Base-by-base conservation (phyloP, 2,113 vertebrate genomes). In the Triplophysa siluroides region DNA sequence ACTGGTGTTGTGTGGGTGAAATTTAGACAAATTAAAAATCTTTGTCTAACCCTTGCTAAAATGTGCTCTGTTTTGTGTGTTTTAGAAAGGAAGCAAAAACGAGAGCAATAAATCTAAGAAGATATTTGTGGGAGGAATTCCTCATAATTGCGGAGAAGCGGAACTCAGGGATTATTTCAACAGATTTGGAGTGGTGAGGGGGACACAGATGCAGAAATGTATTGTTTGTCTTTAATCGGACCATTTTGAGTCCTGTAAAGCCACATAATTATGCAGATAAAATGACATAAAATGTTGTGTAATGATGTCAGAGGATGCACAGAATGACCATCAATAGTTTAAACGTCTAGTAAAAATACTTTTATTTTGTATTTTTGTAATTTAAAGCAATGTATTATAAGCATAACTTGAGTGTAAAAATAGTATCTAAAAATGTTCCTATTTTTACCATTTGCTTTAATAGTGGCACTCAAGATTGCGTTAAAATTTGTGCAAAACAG, bases 161-260 rank as follows among this genome's bases (percentile, higher is more conserved):
- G 98, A 99, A 93, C 97, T 99, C 95, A 98, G 96, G 95, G 98
- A 99, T 88, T 99, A 99, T 96, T 99, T 99, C 95, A 99, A 97
- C 95, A 96, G 97, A 91, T 99, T 99, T 71, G 98, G 98, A 95
- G 96, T 97, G 98, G 98, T 99, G 92, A 99, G 98, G 97, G 88
- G 85, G 82, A 72, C 75, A 71, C 38, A 41, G 4, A 60, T 79
- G 45, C 41, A 24, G 23, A 19, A 74, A 45, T 73, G 33, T 73
- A 8, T 7, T 47, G 41, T 24, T 43, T 50, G 12, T 77, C 19
- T 41, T 62, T 23, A 47, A 23, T 66, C 5, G 54, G 16, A 18
- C 45, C 10, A n/a, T 4, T 23, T 54, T 54, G 47, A 56, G 23
- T 6, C 65, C 13, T 6, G 16, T 18, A 5, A 4, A 50, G 8